Conservation (phyloP, 30 jellyfish, hydroid and myxozoan species). For the Chironex yamaguchii region DNA sequence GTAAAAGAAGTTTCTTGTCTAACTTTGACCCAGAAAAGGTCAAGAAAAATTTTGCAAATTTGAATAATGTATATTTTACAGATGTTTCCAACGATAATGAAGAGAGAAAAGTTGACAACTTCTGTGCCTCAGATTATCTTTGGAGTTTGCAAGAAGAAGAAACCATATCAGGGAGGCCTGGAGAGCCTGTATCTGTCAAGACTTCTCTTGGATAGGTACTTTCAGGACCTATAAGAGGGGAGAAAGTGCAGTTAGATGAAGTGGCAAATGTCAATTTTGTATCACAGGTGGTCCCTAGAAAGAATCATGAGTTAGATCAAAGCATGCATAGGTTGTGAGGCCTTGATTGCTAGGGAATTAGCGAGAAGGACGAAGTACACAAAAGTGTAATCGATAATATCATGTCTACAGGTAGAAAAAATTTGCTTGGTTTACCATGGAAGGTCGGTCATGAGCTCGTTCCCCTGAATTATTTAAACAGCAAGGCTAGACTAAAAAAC, state of each 20-base stretch:
- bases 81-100: background rate
- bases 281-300: too few species aligned
- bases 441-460: slow-evolving; percentile 3
- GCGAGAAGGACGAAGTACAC: slow-evolving; percentile 4
- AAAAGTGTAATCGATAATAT: background rate
- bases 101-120: background rate
- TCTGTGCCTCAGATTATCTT: slow-evolving; percentile 1
- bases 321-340: background rate
- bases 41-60: background rate
- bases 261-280: slow-evolving; percentile 9
- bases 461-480: slow-evolving; percentile 1
- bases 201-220: slow-evolving; percentile 55
- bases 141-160: slow-evolving; percentile 21
- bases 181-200: slow-evolving; percentile 35
- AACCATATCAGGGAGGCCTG: slow-evolving; percentile 26
- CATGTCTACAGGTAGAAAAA: background rate
- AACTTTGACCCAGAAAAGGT: background rate
- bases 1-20: slow-evolving; percentile 2
- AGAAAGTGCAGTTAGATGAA: slow-evolving; percentile 1
- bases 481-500: too few species aligned
- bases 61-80: slow-evolving; percentile 1
- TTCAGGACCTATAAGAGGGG: slow-evolving; percentile 35
- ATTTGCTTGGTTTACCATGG: slow-evolving; percentile 19
- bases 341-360: background rate
- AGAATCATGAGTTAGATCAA: too few species aligned